A percentile compares a stretch with the other conserved stretches of the same genome.
Evolutionary conservation across 2,797 vertebrate species (phyloP).

Genomic region (Cirrhinus molitorella): DNA sequence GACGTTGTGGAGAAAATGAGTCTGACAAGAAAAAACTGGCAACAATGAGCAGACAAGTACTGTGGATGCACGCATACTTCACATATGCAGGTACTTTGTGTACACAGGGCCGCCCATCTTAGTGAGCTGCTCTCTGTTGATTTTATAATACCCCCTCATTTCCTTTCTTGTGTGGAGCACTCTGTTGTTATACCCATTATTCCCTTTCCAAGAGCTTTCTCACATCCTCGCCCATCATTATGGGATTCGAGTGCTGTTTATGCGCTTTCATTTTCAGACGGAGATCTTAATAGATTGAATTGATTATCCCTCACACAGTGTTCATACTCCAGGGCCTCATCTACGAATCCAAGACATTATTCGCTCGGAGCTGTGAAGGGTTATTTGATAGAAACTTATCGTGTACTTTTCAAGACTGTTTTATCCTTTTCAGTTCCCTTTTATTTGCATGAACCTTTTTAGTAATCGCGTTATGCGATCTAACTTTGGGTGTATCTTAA

Average conservation of each 20-base stretch:
- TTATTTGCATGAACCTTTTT: slow-evolving; percentile 7
- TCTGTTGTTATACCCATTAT: slow-evolving; percentile 67
- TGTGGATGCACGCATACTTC: slow-evolving; percentile 60
- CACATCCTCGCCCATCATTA: slow-evolving; percentile 64
- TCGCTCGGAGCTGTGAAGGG: slow-evolving; percentile 4
- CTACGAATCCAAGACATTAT: slow-evolving; percentile 55
- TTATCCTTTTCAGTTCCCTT: slow-evolving; percentile 5
- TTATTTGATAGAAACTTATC: slow-evolving; percentile 26
- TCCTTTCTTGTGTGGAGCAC: slow-evolving; percentile 63
- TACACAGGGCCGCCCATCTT: slow-evolving; percentile 61
- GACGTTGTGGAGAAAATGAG: slow-evolving; percentile 59
- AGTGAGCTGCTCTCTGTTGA: slow-evolving; percentile 58
- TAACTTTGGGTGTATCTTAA: not conserved
- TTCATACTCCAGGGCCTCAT: slow-evolving; percentile 47
- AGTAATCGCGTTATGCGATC: not conserved
- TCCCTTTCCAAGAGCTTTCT: slow-evolving; percentile 66
- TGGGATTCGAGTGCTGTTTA: slow-evolving; percentile 64
- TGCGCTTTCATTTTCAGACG: slow-evolving; percentile 60
- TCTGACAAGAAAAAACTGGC: slow-evolving; percentile 45
- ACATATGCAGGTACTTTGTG: slow-evolving; percentile 63
- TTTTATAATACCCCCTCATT: slow-evolving; percentile 66
- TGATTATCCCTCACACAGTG: slow-evolving; percentile 55
- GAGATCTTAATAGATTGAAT: slow-evolving; percentile 66
- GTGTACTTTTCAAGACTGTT: slow-evolving; percentile 27
- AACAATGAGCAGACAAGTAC: slow-evolving; percentile 61